Evolutionary conservation across 2,888 invertebrate genomes (phyloP).

Genomic region (Amphimallon solstitiale): DNA sequence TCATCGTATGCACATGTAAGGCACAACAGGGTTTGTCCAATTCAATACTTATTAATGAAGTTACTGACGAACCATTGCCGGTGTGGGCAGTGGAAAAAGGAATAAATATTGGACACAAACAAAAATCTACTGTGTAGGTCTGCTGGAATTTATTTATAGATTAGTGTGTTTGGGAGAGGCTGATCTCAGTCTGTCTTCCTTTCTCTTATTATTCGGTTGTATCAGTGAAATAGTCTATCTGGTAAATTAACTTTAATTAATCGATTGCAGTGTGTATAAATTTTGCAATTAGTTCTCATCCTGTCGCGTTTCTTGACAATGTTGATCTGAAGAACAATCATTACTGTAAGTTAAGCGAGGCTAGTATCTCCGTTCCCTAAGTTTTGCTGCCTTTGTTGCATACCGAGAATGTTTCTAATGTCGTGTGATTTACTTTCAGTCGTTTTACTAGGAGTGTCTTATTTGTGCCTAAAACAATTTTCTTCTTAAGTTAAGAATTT

Average conservation of each 20-base stretch:
- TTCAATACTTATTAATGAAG: slow-evolving; percentile 9
- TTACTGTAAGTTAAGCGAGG: neutral
- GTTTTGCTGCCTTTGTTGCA: slow-evolving; percentile 19
- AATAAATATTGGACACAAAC: slow-evolving; percentile 54
- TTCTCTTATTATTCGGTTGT: slow-evolving; percentile 23
- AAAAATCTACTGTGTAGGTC: slow-evolving; percentile 57
- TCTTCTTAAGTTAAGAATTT: neutral
- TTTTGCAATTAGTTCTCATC: slow-evolving; percentile 24
- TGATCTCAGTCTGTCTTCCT: slow-evolving; percentile 36
- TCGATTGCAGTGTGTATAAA: slow-evolving; percentile 30
- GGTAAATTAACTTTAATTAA: slow-evolving; percentile 36
- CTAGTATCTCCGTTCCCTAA: neutral
- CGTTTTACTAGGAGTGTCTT: too few species aligned
- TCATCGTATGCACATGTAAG: neutral
- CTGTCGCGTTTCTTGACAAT: neutral
- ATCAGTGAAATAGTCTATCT: slow-evolving; percentile 4
- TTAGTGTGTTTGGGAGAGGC: slow-evolving; percentile 55
- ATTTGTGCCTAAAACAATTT: neutral
- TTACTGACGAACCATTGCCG: slow-evolving; percentile 43
- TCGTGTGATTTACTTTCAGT: slow-evolving; percentile 16
- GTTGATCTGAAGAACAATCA: neutral
- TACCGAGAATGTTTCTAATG: slow-evolving; percentile 23
- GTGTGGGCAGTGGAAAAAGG: slow-evolving; percentile 53
- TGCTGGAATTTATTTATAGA: slow-evolving; percentile 61
- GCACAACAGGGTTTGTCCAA: too few species aligned